Evolutionary conservation across 1,140 invertebrate genomes (phyloP), one percentile per base, ranked within the genome.

Genomic region (Pachyrhynchus sulphureomaculatus): DNA sequence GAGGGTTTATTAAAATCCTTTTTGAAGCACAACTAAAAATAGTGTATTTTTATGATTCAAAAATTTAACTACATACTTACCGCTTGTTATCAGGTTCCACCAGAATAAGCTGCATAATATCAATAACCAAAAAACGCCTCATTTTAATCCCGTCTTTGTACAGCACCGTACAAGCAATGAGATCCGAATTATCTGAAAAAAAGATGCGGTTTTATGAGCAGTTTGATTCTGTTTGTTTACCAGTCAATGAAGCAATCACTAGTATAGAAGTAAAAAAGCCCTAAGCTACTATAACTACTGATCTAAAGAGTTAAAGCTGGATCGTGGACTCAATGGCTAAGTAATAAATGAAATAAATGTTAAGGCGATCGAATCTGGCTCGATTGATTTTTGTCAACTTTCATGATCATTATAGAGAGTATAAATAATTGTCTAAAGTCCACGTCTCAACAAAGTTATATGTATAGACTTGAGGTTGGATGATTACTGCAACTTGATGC

Each of bases 91-190:
- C 96, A 0, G 97, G 96, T 76, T 99, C 96, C 0, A 99, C 96
- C 1, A 99, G 81, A 49, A 99, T 96, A 42, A 99, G 80, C 75
- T 99, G 97, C 15, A 95, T 83, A 3, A 88, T 84, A 75, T 98
- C 96, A 34, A 98, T 96, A 0, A 98, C 96, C 17, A 99, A 79
- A 77, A 99, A 99, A 13, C 96, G 80, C 12, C 93, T 82, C 37
- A 92, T 90, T 80, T 93, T 95, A 42, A 86, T 88, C 62, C 91
- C 92, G 72, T 98, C 93, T 78, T 92, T 90, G 66, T 86, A 86
- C 12, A 93, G 85, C 9, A 99, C 93, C 18, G 92, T 95, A 73
- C 97, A 99, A 0, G 93, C 92, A 69, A 99, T 95, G 26, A 99
- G 81, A 79, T 99, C 96, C 67, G 93, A 96, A 76, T 98, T 98